Evolutionary conservation across 2,113 vertebrate species (phyloP).

Genomic region (Lethenteron camtschaticum): DNA sequence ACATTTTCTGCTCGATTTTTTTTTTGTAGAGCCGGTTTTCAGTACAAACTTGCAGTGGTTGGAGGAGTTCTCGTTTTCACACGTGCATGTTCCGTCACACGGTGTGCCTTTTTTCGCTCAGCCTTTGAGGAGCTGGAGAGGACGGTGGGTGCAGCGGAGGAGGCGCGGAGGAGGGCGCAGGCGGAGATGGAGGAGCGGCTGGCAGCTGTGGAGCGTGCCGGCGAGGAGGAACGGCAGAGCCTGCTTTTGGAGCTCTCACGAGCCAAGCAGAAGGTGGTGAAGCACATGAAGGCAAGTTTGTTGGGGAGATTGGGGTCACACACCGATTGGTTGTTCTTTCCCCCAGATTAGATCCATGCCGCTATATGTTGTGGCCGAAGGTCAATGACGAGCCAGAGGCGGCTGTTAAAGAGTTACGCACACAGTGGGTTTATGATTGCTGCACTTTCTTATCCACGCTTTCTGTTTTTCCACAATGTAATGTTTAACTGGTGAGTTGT

Average conservation of each 20-base stretch:
- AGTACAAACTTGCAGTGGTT: neutral
- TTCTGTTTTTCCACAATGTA: too few species aligned
- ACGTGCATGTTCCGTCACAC: neutral
- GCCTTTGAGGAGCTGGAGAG: slow-evolving; percentile 86
- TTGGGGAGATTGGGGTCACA: too few species aligned
- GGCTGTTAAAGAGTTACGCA: too few species aligned
- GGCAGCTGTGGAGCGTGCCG: slow-evolving; percentile 39
- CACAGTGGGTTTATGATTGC: too few species aligned
- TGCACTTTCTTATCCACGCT: too few species aligned
- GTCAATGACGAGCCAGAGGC: too few species aligned
- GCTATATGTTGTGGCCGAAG: too few species aligned
- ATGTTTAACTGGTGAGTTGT: too few species aligned
- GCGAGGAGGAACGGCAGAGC: slow-evolving; percentile 52
- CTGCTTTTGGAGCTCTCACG: slow-evolving; percentile 58
- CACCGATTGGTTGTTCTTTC: too few species aligned
- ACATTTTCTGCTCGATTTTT: neutral
- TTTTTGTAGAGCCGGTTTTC: too few species aligned
- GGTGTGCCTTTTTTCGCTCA: slow-evolving; percentile 13
- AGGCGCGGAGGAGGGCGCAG: slow-evolving; percentile 52
- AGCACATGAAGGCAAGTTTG: slow-evolving; percentile 54
- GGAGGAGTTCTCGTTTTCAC: neutral
- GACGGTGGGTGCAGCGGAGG: slow-evolving; percentile 44
- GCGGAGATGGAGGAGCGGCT: slow-evolving; percentile 58
- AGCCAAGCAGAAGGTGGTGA: slow-evolving; percentile 63
- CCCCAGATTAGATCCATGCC: too few species aligned